Evolutionary conservation across 2,888 invertebrate genomes (phyloP).

Genomic region (Drosophila lacicola): DNA sequence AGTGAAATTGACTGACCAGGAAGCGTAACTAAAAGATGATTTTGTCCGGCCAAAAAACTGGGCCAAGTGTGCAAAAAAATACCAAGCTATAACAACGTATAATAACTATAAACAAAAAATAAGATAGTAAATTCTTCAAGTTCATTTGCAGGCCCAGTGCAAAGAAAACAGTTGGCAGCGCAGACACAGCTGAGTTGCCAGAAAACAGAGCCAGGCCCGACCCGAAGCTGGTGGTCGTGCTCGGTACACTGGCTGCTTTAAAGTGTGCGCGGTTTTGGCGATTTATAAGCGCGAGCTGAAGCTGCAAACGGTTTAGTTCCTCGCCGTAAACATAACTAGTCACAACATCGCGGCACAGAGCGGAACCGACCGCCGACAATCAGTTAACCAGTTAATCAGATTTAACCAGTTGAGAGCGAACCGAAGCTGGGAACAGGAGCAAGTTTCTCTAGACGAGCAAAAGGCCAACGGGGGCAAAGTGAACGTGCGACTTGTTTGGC

Average conservation of each 20-base stretch:
- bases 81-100: neutral
- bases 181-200: constrained; percentile 38
- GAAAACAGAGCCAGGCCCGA: constrained; percentile 18
- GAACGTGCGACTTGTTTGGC: constrained; percentile 66
- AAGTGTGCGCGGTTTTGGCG: constrained; percentile 28
- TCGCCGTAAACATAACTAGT: constrained; percentile 83
- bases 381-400: constrained; percentile 45
- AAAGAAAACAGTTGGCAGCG: constrained; percentile 53
- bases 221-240: constrained; percentile 10
- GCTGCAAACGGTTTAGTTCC: constrained; percentile 82
- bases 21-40: constrained; percentile 59
- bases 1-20: constrained; percentile 69
- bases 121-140: constrained; percentile 48
- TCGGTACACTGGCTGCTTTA: constrained; percentile 40
- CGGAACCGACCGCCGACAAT: constrained; percentile 48
- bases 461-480: constrained; percentile 66
- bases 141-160: constrained; percentile 45
- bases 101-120: constrained; percentile 20
- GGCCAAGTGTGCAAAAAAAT: constrained; percentile 63
- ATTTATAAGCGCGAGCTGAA: constrained; percentile 76
- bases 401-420: constrained; percentile 29
- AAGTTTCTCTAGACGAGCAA: constrained; percentile 46
- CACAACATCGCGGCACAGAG: constrained; percentile 64
- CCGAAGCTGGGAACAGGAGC: constrained; percentile 53
- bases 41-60: constrained; percentile 33